phyloP scores from a whole-genome alignment of 2,888 invertebrate species.

The Linnaemya vulpina region DNA sequence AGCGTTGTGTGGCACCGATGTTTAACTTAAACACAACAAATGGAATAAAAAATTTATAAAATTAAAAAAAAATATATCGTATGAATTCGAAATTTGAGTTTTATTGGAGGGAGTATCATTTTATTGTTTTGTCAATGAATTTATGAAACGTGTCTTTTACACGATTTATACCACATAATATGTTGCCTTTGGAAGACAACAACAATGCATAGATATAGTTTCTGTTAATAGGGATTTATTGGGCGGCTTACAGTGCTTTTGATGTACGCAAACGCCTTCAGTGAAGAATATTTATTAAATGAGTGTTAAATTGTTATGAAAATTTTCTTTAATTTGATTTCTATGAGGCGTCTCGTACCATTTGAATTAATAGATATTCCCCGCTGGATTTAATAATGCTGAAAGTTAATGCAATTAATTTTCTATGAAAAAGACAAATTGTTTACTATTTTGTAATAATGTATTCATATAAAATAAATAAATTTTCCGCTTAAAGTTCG shows the following conservation, averaged over 20 bases:
- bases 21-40: constrained; percentile 19
- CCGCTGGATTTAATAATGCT: too few species aligned
- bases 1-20: constrained; percentile 28
- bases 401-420: too few species aligned
- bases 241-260: constrained; percentile 41
- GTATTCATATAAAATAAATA: too few species aligned
- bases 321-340: not conserved
- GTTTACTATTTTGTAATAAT: too few species aligned
- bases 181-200: constrained; percentile 30
- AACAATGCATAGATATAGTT: constrained; percentile 56
- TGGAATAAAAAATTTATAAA: constrained; percentile 42
- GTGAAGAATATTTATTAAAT: constrained; percentile 45
- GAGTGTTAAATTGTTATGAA: constrained; percentile 50
- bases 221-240: constrained; percentile 27
- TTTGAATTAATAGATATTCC: not conserved
- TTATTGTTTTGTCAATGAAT: constrained; percentile 70
- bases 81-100: constrained; percentile 13
- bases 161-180: constrained; percentile 42
- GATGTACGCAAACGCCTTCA: constrained; percentile 27
- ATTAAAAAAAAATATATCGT: constrained; percentile 26
- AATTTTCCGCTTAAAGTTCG: too few species aligned
- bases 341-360: not conserved
- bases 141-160: constrained; percentile 69
- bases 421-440: too few species aligned
- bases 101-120: constrained; percentile 37